Evolutionary conservation across 1,140 invertebrate species (phyloP).

Genomic region (Phymorhynchus buccinoides): DNA sequence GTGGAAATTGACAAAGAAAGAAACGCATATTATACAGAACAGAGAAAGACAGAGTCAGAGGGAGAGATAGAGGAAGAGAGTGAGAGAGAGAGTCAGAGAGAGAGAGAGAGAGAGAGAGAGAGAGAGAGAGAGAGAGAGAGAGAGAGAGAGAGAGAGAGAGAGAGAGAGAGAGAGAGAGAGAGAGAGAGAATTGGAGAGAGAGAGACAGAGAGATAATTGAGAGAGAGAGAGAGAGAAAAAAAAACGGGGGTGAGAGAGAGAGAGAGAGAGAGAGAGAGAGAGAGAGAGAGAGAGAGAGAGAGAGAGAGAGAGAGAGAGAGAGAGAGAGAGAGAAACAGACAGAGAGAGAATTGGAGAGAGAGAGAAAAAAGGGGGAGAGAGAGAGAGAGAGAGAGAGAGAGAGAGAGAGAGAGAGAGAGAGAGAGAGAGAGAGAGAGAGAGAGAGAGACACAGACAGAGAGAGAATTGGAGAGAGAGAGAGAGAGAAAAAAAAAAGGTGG

Average conservation of each 20-base stretch:
- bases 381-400: neutral
- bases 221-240: neutral
- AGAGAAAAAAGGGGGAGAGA: neutral
- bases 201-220: neutral
- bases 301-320: neutral
- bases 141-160: neutral
- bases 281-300: neutral
- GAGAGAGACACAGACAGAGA: neutral
- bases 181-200: too few species aligned
- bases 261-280: neutral
- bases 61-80: neutral
- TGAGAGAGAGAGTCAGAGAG: neutral
- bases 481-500: too few species aligned
- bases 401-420: neutral
- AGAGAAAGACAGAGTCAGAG: too few species aligned
- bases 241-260: too few species aligned
- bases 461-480: too few species aligned
- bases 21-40: too few species aligned
- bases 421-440: neutral
- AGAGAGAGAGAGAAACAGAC: neutral
- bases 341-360: too few species aligned
- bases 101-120: conserved; percentile 4
- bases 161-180: neutral
- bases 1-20: too few species aligned
- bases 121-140: conserved; percentile 20